Conservation (phyloP, 2,888 invertebrate genomes). For the Limnephilus marmoratus region DNA sequence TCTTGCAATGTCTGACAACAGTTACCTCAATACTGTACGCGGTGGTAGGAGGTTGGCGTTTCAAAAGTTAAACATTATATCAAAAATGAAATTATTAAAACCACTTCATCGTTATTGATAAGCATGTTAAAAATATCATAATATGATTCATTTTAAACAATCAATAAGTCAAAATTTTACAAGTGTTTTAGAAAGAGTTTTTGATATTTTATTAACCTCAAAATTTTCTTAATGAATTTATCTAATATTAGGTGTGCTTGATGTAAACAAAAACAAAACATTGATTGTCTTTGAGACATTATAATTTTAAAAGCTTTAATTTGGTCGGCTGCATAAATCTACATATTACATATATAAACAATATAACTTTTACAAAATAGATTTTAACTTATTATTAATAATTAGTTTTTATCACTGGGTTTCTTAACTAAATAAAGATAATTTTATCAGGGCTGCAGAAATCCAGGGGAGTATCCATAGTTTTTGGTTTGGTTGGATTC, state of each 20-base stretch:
- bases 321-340: neutral
- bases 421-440: slow-evolving; percentile 16
- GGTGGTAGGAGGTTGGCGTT: no score
- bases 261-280: neutral
- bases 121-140: neutral
- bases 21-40: no score
- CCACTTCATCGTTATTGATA: neutral
- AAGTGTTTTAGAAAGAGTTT: neutral
- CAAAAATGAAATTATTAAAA: neutral
- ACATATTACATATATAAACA: slow-evolving; percentile 4
- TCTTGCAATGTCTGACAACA: no score
- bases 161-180: neutral
- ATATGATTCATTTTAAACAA: neutral
- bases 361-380: slow-evolving; percentile 1
- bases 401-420: neutral
- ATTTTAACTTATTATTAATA: neutral
- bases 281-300: neutral
- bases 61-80: neutral
- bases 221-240: no score
- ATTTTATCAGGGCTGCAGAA: neutral
- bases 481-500: neutral
- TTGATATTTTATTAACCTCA: neutral
- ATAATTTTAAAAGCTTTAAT: neutral
- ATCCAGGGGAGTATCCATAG: slow-evolving; percentile 52
- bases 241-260: neutral